Evolutionary conservation across 1,140 invertebrate genomes (phyloP), one percentile per base, ranked within the genome.

Genomic region (Drosophila kanapiae): DNA sequence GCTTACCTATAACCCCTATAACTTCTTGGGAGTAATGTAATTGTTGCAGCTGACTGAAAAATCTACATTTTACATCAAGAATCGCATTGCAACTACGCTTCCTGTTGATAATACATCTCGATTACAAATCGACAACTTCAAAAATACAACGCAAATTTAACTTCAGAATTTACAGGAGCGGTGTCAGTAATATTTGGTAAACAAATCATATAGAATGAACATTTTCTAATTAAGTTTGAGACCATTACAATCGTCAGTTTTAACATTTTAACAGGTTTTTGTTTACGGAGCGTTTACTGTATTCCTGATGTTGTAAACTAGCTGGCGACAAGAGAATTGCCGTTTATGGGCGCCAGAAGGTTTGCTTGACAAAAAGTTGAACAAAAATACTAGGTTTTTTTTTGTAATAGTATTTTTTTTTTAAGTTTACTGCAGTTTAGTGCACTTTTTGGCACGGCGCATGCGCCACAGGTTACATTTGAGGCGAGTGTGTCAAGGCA

Each of bases 401-500:
- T 64, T 42, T 48, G 4, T n/a, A 33, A 31, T 33, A 56, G 57
- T 61, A 51, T 47, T 47, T 18, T 16, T 58, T 37, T 35, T 37
- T 45, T 23, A 23, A 23, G 11, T 14, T 54, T 14, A 1, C 11
- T 45, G 4, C 16, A 38, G 33, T 54, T 42, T 68, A 42, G n/a
- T 59, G 62, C 37, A 47, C 48, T 72, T 76, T 69, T 57, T 78
- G 58, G 78, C 82, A 76, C 64, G 49, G 68, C 83, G 75, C 80
- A 82, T 82, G 84, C 77, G 84, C 68, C 71, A 84, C 85, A 90
- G 78, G 85, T 90, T 88, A 72, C 72, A 86, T 88, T 88, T 90
- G 62, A 78, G 84, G 84, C 80, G 84, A 88, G 84, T 88, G 74
- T 88, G 84, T 88, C 84, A 88, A 88, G 84, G 84, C 62, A 62